Base-by-base conservation (phyloP, 2,797 vertebrate species). In the Silurus lanzhouensis region DNA sequence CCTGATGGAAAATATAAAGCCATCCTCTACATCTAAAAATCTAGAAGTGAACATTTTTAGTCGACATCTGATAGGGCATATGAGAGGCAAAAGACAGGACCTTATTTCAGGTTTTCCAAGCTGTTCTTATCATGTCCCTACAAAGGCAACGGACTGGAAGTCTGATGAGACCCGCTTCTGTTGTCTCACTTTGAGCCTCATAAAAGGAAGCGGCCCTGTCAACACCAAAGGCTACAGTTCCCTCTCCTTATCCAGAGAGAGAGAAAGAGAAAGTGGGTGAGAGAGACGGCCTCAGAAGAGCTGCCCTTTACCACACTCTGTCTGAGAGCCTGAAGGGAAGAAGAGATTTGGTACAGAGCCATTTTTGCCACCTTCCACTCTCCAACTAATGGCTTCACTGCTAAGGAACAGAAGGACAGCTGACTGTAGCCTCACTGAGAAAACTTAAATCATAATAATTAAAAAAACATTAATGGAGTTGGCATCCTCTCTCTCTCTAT, bases 381-480 rank as follows among this genome's bases (percentile, higher is more conserved):
- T 44, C 55, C 52, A 17, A 13, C 58, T 57, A 68, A 70, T 84
- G 52, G 63, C 75, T 72, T 57, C 52, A 68, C 66, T 74, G 77
- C 20, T 55, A 58, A 88, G 79, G 88, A 88, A 66, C 82, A 83
- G 86, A 61, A 83, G 92, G 88, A 91, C 91, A 79, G 89, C 60
- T 63, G 60, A 44, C 79, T 91, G 75, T 38, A 25, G 87, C 89
- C 89, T 88, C 85, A 84, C 88, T 66, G 84, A 78, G 67, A 84
- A 89, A 92, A 90, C 95, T 93, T 92, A 94, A 95, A 94, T 92
- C 94, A 94, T 91, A 92, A 93, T 93, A 95, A 95, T 95, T 94
- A 94, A 94, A 93, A 92, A 95, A 95, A 94, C 93, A 95, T 94
- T 92, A 93, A 94, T 94, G 92, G 92, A 94, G 93, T 91, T 85